Base-by-base conservation (phyloP, 1,140 invertebrate species). In the Aphelinus atriplicis region DNA sequence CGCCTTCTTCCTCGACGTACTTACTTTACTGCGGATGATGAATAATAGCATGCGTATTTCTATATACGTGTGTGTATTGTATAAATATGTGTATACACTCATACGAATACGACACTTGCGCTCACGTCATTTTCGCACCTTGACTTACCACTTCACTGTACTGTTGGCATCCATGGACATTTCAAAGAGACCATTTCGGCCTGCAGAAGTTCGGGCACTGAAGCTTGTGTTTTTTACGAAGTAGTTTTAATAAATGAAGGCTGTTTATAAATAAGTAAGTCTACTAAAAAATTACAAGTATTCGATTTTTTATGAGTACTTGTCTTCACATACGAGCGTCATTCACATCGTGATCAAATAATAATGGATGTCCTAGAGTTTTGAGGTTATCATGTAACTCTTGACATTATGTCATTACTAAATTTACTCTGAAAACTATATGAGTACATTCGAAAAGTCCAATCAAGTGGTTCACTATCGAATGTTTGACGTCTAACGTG, bases 381-480 rank as follows among this genome's bases (percentile, higher is more conserved):
- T 79, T 75, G 75, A 79, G 78, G 78, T 79, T 79, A 79, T 71
- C 58, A 9, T 56, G 9, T 62, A 57, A 56, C 42, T 63, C n/a
- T n/a, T 66, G 63, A 72, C 42, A 77, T 72, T 73, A 72, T 76
- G 68, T 68, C 69, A 69, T 72, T 72, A 65, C 43, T 71, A 76
- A 61, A 62, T 77, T 72, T 66, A 68, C 46, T 42, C n/a, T 7
- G 7, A 10, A 62, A 62, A 62, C 5, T 61, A 67, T 58, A 45
- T 46, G 10, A 43, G 45, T 72, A 47, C 43, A 26, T n/a, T 43
- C 7, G 6, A 1, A 53, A 42, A 51, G 26, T 26, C 26, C 26
- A 26, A 26, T 26, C 26, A 26, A 26, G 26, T 26, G 0, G 26
- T 26, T 26, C 26, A 26, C 26, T 26, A 26, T 26, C 26, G 26